Base-by-base conservation (phyloP, 2,797 vertebrate species). In the Semotilus atromaculatus region DNA sequence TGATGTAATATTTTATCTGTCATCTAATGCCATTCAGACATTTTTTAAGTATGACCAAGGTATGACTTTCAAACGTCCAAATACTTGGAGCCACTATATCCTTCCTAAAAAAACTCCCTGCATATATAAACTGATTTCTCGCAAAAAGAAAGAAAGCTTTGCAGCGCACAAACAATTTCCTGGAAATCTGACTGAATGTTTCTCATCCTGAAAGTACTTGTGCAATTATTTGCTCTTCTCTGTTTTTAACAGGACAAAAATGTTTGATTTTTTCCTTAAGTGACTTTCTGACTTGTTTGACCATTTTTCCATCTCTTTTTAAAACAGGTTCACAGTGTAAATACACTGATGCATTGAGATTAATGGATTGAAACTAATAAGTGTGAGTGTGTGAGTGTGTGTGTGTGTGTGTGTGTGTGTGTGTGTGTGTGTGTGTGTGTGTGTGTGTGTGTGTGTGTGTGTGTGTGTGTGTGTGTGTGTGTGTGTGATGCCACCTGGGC, bases 321-420 rank as follows among this genome's bases (percentile, higher is more conserved):
- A 58, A 88, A 88, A 90, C 88, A 90, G 90, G 90, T 90, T 51
- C 51, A 55, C 48, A 81, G 51, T 45, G 84, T 90, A 93, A 94
- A 94, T 80, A 91, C 70, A 79, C 85, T 87, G 83, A 92, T 84
- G 89, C 82, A 91, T 72, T 88, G 89, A 91, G 90, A 93, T 89
- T 95, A 96, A 96, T 95, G 94, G 93, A 86, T 91, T 90, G 93
- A 93, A 92, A 94, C 88, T 93, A 94, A 93, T 83, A 45, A 86
- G 85, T 67, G 58, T 5, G 26, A 0, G 55, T 8, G 51, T 8
- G 31, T 3, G 31, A n/a, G n/a, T 88, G 77, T 88, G 91, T 91
- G 92, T 92, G 88, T 38, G 77, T 48, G 81, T 77, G 86, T 86
- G 89, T 55, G 70, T 79, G 91, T 81, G 86, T 85, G 31, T n/a